A percentile compares a stretch with the other conserved stretches of the same genome.
Conservation (phyloP, 2,888 invertebrate species). For the Polyommatus icarus region DNA sequence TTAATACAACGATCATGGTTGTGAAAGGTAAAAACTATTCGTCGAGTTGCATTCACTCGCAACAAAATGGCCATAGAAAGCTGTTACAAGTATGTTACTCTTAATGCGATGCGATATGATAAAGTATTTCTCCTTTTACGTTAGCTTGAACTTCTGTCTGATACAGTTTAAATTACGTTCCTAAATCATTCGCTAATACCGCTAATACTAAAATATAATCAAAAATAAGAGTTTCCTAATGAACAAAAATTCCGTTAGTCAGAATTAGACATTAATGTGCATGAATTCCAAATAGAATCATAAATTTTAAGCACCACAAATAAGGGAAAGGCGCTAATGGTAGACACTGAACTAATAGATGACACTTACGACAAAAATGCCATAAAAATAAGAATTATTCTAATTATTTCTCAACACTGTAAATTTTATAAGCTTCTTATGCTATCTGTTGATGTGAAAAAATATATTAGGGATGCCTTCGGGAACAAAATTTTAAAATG, state of each 20-base stretch:
- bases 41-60: conserved; percentile 38
- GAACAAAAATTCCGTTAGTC: neutral
- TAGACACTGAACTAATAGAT: too few relatives aligned
- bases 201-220: neutral
- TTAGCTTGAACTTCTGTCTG: neutral
- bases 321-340: too few relatives aligned
- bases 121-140: conserved; percentile 14
- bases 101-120: conserved; percentile 37
- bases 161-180: neutral
- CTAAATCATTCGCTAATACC: neutral
- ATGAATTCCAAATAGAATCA: neutral
- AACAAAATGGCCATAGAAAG: conserved; percentile 44
- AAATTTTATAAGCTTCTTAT: too few relatives aligned
- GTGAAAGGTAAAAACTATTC: conserved; percentile 45
- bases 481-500: too few relatives aligned
- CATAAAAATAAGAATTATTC: too few relatives aligned
- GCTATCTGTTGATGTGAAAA: too few relatives aligned
- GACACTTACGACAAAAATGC: too few relatives aligned
- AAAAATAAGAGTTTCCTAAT: neutral
- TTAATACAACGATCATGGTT: neutral
- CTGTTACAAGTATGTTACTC: conserved; percentile 39
- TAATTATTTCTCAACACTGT: too few relatives aligned
- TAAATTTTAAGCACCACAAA: neutral
- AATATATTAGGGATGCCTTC: too few relatives aligned
- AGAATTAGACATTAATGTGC: neutral